These are phyloP conservation scores for Serinus canaria DNA, from an alignment of 2,113 vertebrate species.

Conservation along the genomic window DNA sequence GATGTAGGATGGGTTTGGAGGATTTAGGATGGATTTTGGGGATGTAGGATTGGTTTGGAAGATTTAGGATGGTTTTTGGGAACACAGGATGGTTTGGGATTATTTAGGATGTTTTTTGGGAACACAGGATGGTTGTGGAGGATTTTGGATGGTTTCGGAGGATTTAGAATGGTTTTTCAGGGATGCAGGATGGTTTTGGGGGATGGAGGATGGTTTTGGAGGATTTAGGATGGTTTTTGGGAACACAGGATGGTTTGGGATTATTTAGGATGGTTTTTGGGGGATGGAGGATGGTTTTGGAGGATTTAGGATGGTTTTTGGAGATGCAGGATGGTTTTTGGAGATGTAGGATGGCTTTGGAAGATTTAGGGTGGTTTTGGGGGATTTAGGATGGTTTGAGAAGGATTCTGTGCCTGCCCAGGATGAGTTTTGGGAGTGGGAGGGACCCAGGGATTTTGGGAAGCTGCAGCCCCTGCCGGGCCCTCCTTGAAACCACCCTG, in stretches of 20 bases:
- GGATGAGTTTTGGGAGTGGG: accelerated
- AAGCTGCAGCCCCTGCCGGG: not conserved
- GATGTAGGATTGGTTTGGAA: accelerated
- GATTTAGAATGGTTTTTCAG: not conserved
- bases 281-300: not conserved
- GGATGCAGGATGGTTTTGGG: not conserved
- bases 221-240: no score
- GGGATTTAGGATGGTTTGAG: not conserved
- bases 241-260: not conserved
- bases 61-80: accelerated
- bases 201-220: not conserved
- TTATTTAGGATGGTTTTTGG: no score
- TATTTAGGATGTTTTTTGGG: accelerated
- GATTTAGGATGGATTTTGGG: not conserved
- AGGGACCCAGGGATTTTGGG: not conserved
- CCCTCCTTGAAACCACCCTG: accelerated
- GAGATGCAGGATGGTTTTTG: no score
- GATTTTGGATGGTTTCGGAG: not conserved
- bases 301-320: not conserved
- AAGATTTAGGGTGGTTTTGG: accelerated
- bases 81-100: not conserved
- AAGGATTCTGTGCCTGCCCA: accelerated
- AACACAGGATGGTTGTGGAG: not conserved
- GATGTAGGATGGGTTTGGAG: accelerated
- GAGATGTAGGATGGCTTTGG: not conserved